Percentiles rank a stretch among this genome's conserved stretches.
These are phyloP conservation scores for Ferdinandea cuprea DNA, from an alignment of 2,888 invertebrate genomes.

Conservation along the genomic window DNA sequence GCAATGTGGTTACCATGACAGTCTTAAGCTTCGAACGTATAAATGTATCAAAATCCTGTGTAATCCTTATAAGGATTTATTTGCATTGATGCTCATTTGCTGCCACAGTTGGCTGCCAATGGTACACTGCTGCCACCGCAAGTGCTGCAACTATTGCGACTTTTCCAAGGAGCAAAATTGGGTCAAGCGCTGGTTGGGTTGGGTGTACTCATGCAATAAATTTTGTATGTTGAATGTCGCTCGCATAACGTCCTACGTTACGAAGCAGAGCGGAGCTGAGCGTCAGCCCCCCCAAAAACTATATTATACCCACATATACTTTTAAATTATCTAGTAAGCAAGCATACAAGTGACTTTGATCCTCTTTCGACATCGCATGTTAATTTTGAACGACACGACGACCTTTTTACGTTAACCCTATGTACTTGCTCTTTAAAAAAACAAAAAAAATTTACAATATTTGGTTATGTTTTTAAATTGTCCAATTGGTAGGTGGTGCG, in stretches of 20 bases:
- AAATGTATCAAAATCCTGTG: conserved; percentile 67
- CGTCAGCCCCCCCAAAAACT: no score
- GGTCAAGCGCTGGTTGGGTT: conserved; percentile 68
- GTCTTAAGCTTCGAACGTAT: conserved; percentile 58
- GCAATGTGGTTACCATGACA: conserved; percentile 58
- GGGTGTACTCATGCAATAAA: conserved; percentile 61
- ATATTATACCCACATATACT: conserved; percentile 11
- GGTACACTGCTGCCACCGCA: conserved; percentile 26
- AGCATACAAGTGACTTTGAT: conserved; percentile 48
- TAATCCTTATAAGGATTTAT: conserved; percentile 70
- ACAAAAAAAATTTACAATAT: conserved; percentile 9
- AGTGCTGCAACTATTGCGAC: conserved; percentile 28
- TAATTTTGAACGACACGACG: conserved; percentile 17
- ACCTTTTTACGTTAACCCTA: conserved; percentile 2
- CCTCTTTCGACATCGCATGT: conserved; percentile 41
- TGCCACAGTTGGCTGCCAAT: conserved; percentile 55
- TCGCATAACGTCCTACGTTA: conserved; percentile 36
- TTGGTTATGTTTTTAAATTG: conserved; percentile 54
- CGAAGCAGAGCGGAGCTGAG: no score
- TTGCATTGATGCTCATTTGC: conserved; percentile 67
- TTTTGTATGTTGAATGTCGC: conserved; percentile 67
- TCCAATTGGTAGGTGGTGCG: conserved; percentile 57
- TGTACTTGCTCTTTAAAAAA: conserved; percentile 22
- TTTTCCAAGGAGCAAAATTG: conserved; percentile 61
- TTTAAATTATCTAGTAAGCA: conserved; percentile 49